A percentile compares a stretch with the other conserved stretches of the same genome.
These are phyloP conservation scores for Cyanoderma ruficeps DNA, from an alignment of 2,113 vertebrate species.

Conservation along the genomic window DNA sequence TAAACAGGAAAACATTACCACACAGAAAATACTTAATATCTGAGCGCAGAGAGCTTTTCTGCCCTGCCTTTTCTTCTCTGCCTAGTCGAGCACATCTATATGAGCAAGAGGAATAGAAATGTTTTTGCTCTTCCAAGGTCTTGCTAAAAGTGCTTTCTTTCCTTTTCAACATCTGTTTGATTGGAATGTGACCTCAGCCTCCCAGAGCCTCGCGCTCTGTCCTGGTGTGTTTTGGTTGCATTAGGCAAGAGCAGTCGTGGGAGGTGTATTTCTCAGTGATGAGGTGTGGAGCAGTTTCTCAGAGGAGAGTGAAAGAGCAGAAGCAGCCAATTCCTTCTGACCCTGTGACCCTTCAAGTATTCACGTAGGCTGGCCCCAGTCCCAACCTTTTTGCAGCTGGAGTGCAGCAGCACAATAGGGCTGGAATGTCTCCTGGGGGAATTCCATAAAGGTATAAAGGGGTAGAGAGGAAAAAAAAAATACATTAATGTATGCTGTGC, in stretches of 20 bases:
- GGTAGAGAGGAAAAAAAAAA: constrained; percentile 69
- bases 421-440: constrained; percentile 58
- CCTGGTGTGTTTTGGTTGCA: constrained; percentile 40
- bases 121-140: not conserved
- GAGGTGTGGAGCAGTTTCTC: constrained; percentile 66
- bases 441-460: constrained; percentile 61
- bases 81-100: not conserved
- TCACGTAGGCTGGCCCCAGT: constrained; percentile 62
- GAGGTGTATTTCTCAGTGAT: constrained; percentile 63
- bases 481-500: constrained; percentile 62
- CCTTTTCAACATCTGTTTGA: constrained; percentile 14
- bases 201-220: constrained; percentile 1
- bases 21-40: not conserved
- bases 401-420: constrained; percentile 46
- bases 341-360: constrained; percentile 55
- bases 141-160: not conserved
- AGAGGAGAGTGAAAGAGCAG: constrained; percentile 53
- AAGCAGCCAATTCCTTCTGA: constrained; percentile 63
- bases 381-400: constrained; percentile 72
- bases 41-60: not conserved
- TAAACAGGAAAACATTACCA: not conserved
- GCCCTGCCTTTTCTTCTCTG: not conserved
- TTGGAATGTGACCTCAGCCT: constrained; percentile 56
- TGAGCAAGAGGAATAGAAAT: not conserved
- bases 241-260: not conserved